Conservation (phyloP, 2,888 invertebrate species). For the Metellina segmentata region DNA sequence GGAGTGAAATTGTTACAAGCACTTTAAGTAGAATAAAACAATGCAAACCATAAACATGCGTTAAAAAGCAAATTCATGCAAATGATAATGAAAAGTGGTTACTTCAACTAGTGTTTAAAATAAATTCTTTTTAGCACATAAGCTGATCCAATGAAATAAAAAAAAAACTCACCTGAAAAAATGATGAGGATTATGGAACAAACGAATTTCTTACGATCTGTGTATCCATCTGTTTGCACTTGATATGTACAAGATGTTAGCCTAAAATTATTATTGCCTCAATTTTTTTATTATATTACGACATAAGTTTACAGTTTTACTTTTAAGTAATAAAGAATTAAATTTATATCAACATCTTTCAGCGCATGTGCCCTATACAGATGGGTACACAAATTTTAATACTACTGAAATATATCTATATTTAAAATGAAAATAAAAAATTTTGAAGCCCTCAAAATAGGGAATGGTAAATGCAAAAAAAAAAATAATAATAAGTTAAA, state of each 20-base stretch:
- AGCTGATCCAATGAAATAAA: not conserved
- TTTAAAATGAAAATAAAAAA: slow-evolving; percentile 1
- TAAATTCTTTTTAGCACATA: too few relatives aligned
- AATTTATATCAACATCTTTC: slow-evolving; percentile 14
- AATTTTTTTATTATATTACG: slow-evolving; percentile 31
- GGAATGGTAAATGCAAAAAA: not conserved
- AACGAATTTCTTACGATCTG: slow-evolving; percentile 59
- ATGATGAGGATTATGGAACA: slow-evolving; percentile 29
- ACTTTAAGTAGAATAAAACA: too few relatives aligned
- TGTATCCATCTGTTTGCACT: slow-evolving; percentile 73
- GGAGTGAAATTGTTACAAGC: too few relatives aligned
- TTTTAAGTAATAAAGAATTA: slow-evolving; percentile 14
- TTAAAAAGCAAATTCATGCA: not conserved
- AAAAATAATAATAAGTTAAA: not conserved
- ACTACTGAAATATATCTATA: slow-evolving; percentile 36
- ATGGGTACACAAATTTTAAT: slow-evolving; percentile 68
- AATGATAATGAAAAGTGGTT: not conserved
- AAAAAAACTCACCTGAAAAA: slow-evolving; percentile 52
- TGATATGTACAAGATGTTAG: slow-evolving; percentile 66
- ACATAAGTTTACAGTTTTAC: slow-evolving; percentile 11
- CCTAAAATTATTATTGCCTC: slow-evolving; percentile 66
- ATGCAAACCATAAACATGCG: not conserved
- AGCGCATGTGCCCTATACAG: slow-evolving; percentile 64
- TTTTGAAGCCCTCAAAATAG: not conserved
- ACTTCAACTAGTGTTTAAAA: too few relatives aligned